These are phyloP conservation scores for Montipora cactus DNA, from an alignment of 64 coral and sea anemone genomes.

Conservation along the genomic window DNA sequence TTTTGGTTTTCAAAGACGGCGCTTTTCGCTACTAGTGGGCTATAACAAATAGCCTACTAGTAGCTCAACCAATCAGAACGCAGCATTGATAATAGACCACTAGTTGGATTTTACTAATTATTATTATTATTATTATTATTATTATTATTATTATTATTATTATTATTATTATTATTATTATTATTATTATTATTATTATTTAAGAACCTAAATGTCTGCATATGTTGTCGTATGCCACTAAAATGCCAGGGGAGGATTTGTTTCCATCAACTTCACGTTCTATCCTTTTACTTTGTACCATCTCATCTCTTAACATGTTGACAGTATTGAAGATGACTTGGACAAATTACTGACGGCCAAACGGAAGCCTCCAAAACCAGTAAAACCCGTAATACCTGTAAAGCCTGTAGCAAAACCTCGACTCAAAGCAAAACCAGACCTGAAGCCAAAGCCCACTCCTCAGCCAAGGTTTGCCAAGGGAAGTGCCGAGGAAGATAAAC, in stretches of 20 bases:
- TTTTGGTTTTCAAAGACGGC: too few relatives aligned
- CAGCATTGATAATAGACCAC: too few relatives aligned
- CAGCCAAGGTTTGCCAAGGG: conserved; percentile 80
- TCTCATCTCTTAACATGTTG: neutral
- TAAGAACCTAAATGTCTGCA: too few relatives aligned
- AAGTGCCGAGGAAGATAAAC: conserved; percentile 71
- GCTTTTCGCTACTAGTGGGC: too few relatives aligned
- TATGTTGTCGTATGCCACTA: too few relatives aligned
- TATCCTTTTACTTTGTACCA: neutral
- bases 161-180: too few relatives aligned
- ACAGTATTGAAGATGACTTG: conserved; percentile 93
- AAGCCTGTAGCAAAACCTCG: conserved; percentile 64
- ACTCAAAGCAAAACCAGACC: conserved; percentile 82
- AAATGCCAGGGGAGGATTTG: neutral
- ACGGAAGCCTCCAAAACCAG: conserved; percentile 69
- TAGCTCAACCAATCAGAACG: too few relatives aligned
- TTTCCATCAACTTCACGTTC: neutral
- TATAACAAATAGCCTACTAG: too few relatives aligned
- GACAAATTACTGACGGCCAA: conserved; percentile 74
- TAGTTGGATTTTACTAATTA: too few relatives aligned
- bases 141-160: too few relatives aligned
- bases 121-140: too few relatives aligned
- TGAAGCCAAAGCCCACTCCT: conserved; percentile 87
- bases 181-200: too few relatives aligned
- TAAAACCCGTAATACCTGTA: conserved; percentile 64